Evolutionary conservation across 2,113 vertebrate species (phyloP).

Genomic region (Machaerirhynchus nigripectus): DNA sequence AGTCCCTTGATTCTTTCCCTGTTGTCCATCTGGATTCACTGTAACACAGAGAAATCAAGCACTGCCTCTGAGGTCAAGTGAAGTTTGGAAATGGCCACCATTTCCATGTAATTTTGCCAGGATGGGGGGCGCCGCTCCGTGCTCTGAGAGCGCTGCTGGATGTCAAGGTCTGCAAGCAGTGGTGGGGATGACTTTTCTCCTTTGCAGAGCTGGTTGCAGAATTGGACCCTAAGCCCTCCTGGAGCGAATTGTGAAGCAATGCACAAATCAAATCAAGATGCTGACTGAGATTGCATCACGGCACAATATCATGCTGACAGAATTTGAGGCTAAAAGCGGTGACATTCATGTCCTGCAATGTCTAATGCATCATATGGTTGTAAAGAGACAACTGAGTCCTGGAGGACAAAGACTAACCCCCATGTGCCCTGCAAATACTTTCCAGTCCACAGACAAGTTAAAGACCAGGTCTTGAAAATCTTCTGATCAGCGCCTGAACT

Average conservation of each 20-base stretch:
- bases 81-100: background rate
- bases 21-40: background rate
- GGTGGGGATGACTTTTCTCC: background rate
- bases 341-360: background rate
- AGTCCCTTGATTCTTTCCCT: conserved; percentile 2
- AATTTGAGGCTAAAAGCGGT: conserved; percentile 22
- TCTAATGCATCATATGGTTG: background rate
- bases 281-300: background rate
- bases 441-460: background rate
- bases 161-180: background rate
- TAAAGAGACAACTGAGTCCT: conserved; percentile 10
- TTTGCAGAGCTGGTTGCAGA: background rate
- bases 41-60: background rate
- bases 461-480: background rate
- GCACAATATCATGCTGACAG: background rate
- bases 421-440: background rate
- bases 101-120: background rate
- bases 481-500: background rate
- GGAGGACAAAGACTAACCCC: background rate
- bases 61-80: background rate
- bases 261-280: background rate
- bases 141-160: background rate
- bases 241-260: background rate
- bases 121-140: accelerated
- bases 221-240: background rate